A percentile compares a stretch with the other conserved stretches of the same genome.
Conservation (phyloP, 2,888 invertebrate genomes). For the Kryphioiulus occultus region DNA sequence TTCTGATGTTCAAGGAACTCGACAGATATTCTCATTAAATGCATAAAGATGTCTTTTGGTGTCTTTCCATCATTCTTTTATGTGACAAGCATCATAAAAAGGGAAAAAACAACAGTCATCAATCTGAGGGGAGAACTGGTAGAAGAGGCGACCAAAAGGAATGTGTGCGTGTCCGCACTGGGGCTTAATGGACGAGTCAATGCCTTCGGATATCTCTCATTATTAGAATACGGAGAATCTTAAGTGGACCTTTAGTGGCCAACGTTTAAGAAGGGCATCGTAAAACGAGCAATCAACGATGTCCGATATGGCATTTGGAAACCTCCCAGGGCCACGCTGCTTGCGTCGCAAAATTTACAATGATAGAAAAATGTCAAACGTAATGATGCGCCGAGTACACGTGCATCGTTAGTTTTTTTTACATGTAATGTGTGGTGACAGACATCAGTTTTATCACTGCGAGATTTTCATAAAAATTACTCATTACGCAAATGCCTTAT, state of each 20-base stretch:
- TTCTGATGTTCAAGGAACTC: neutral
- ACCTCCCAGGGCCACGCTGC: neutral
- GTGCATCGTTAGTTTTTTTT: too few relatives aligned
- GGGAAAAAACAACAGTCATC: conserved; percentile 38
- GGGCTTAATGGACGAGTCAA: conserved; percentile 36
- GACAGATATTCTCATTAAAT: conserved; percentile 23
- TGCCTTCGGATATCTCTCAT: conserved; percentile 22
- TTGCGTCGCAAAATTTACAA: neutral
- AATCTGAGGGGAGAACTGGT: conserved; percentile 37
- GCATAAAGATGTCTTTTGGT: conserved; percentile 39
- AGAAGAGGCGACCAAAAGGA: conserved; percentile 3
- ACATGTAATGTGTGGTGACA: too few relatives aligned
- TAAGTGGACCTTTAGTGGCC: conserved; percentile 20
- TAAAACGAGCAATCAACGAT: neutral
- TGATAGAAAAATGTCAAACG: neutral
- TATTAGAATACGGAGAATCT: conserved; percentile 17
- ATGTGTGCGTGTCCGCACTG: conserved; percentile 14
- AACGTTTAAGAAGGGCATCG: neutral
- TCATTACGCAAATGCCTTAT: too few relatives aligned
- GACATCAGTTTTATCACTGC: too few relatives aligned
- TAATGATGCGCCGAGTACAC: too few relatives aligned
- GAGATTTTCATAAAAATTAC: too few relatives aligned
- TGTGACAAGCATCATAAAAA: conserved; percentile 36
- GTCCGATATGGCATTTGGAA: neutral
- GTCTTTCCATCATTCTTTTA: conserved; percentile 38